A percentile compares a stretch with the other conserved stretches of the same genome.
phyloP scores from a whole-genome alignment of 2,888 invertebrate genomes.

The Chesias legatella region DNA sequence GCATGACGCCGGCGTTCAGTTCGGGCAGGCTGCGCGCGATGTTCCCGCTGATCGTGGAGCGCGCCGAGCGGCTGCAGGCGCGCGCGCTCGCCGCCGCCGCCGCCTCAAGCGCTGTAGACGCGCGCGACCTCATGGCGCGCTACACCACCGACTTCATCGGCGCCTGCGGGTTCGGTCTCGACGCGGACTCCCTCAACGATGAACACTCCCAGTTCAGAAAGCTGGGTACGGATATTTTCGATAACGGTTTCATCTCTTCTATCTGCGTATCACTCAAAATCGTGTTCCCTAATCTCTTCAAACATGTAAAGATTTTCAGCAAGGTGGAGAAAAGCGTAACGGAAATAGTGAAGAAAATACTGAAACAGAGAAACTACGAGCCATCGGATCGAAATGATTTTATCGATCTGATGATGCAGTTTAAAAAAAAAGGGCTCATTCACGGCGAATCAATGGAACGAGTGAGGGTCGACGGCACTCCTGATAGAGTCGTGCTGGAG shows the following conservation, averaged over 20 bases:
- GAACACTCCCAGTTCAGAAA: constrained; percentile 51
- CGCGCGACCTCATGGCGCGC: constrained; percentile 58
- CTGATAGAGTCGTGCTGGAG: constrained; percentile 33
- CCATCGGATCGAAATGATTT: constrained; percentile 47
- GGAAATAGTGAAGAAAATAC: too few species aligned
- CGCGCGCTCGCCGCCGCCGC: constrained; percentile 32
- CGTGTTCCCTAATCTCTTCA: not conserved
- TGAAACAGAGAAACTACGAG: constrained; percentile 38
- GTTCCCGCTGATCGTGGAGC: constrained; percentile 55
- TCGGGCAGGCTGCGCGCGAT: constrained; percentile 54
- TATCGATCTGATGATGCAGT: constrained; percentile 45
- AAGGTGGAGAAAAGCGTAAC: too few species aligned
- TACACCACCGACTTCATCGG: constrained; percentile 63
- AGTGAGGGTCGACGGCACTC: constrained; percentile 36
- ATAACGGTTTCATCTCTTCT: not conserved
- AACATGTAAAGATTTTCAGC: too few species aligned
- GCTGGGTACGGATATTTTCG: constrained; percentile 45
- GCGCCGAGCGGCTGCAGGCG: constrained; percentile 46
- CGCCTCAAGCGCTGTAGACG: constrained; percentile 37
- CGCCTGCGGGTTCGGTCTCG: constrained; percentile 59
- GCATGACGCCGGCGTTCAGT: constrained; percentile 55
- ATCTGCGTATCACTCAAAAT: not conserved
- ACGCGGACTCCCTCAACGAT: constrained; percentile 48
- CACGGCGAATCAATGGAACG: constrained; percentile 42
- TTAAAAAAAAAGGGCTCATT: constrained; percentile 39